A percentile compares a stretch with the other conserved stretches of the same genome.
Evolutionary conservation across 2,888 invertebrate genomes (phyloP).

Genomic region (Vesta saturnalis): DNA sequence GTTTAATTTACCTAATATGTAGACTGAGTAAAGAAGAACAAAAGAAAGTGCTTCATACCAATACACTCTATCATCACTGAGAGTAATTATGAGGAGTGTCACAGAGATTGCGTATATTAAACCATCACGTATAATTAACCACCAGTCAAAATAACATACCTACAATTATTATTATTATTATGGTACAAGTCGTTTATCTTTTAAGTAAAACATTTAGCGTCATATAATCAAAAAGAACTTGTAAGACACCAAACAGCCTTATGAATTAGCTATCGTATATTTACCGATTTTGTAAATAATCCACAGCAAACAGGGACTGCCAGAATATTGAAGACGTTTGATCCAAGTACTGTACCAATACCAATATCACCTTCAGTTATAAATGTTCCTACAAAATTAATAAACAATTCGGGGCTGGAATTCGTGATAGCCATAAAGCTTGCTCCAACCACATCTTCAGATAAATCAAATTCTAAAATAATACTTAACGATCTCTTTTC

Average conservation of each 20-base stretch:
- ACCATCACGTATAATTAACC: constrained; percentile 77
- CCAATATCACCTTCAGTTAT: constrained; percentile 77
- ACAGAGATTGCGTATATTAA: constrained; percentile 75
- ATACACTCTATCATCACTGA: constrained; percentile 73
- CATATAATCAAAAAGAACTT: background rate
- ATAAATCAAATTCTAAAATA: constrained; percentile 66
- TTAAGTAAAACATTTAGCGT: no score
- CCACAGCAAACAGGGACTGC: constrained; percentile 78
- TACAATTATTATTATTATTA: background rate
- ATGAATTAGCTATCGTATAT: background rate
- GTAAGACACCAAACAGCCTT: background rate
- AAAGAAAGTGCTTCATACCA: constrained; percentile 79
- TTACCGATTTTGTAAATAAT: constrained; percentile 65
- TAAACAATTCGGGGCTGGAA: constrained; percentile 83
- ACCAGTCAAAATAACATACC: constrained; percentile 74
- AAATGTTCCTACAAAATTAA: constrained; percentile 80
- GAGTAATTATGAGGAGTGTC: constrained; percentile 70
- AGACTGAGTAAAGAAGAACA: constrained; percentile 74
- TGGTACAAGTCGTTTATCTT: no score
- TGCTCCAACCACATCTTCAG: constrained; percentile 81
- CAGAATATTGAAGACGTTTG: constrained; percentile 77
- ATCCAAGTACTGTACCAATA: constrained; percentile 77
- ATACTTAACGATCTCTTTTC: background rate
- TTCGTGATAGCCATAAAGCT: constrained; percentile 90
- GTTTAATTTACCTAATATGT: constrained; percentile 68